Percentiles rank a stretch among this genome's conserved stretches.
These are phyloP conservation scores for Actinia equina DNA, from an alignment of 64 coral and sea anemone genomes.

Conservation along the genomic window DNA sequence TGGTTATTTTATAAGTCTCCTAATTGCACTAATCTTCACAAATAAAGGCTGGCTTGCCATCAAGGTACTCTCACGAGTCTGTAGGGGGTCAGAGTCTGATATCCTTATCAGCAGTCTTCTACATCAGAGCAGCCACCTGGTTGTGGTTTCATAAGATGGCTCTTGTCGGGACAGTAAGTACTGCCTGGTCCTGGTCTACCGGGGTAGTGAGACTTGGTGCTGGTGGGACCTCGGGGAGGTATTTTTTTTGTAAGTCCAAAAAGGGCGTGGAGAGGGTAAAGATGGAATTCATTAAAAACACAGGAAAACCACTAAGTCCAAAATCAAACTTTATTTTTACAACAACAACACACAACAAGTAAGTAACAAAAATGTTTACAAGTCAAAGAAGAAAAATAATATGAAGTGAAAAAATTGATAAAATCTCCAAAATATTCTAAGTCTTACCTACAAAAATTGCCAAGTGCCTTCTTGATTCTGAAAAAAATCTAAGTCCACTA, in stretches of 20 bases:
- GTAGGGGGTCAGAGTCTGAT: not conserved
- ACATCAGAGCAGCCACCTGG: not conserved
- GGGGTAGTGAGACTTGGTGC: no score
- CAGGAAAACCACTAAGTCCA: not conserved
- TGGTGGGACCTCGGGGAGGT: no score
- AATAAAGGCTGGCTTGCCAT: not conserved
- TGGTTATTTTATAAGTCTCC: not conserved
- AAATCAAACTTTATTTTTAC: not conserved
- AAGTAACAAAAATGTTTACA: not conserved
- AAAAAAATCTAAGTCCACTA: not conserved
- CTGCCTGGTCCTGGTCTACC: no score
- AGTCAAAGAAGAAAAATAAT: no score
- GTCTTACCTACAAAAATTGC: not conserved
- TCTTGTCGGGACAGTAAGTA: no score
- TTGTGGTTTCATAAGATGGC: not conserved
- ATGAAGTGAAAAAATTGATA: no score
- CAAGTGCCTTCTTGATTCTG: not conserved
- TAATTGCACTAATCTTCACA: not conserved
- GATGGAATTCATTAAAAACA: slow-evolving; percentile 9
- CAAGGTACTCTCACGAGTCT: not conserved
- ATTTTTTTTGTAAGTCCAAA: no score
- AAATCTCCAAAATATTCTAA: no score
- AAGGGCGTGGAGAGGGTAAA: not conserved
- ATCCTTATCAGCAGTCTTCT: not conserved
- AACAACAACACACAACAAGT: no score